Evolutionary conservation across 2,888 invertebrate genomes (phyloP).

Genomic region (Campoplex nolae): DNA sequence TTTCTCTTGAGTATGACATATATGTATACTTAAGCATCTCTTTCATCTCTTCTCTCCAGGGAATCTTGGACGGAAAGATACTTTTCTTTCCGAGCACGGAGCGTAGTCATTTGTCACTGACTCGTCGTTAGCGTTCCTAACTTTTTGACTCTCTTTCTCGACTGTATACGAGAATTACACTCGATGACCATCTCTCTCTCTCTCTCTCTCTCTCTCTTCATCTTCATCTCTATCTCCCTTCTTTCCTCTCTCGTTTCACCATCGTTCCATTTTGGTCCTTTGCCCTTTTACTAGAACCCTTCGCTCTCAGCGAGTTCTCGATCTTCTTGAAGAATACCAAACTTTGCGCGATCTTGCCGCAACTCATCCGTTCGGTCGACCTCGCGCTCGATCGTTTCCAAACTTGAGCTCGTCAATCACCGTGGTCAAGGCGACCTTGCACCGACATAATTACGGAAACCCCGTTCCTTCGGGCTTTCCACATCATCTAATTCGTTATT

Average conservation of each 20-base stretch:
- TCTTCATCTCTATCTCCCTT: not conserved
- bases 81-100: constrained; percentile 65
- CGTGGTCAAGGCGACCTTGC: not conserved
- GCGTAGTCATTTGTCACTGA: constrained; percentile 68
- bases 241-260: not conserved
- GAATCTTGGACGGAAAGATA: constrained; percentile 40
- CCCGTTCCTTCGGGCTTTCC: not conserved
- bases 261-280: not conserved
- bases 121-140: constrained; percentile 69
- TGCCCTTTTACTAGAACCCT: constrained; percentile 34
- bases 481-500: not conserved
- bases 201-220: constrained; percentile 11
- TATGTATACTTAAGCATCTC: constrained; percentile 37
- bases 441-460: not conserved
- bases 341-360: constrained; percentile 44
- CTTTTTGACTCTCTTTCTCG: constrained; percentile 58
- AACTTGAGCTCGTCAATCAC: constrained; percentile 66
- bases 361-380: constrained; percentile 27
- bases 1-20: constrained; percentile 30
- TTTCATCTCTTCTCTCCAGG: constrained; percentile 49
- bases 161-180: constrained; percentile 58
- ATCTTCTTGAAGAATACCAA: constrained; percentile 48
- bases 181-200: constrained; percentile 18
- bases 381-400: constrained; percentile 60
- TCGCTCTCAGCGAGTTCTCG: constrained; percentile 45